Percentiles rank a stretch among this genome's conserved stretches.
phyloP scores from a whole-genome alignment of 92 coral and sea anemone genomes.

The Phymanthus crucifer region DNA sequence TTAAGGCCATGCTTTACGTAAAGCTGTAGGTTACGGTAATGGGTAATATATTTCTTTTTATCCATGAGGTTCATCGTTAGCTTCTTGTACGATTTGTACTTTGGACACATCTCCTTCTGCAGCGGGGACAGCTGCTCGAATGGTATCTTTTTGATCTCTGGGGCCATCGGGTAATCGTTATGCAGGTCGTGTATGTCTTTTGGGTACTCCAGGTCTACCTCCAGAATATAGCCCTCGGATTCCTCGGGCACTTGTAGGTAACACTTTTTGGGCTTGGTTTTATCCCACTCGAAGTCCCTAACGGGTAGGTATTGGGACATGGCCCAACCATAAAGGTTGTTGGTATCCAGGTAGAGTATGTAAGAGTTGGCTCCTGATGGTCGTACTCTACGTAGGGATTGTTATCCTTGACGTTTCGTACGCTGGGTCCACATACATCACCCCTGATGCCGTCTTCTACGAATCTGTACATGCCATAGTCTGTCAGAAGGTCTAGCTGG shows the following conservation, averaged over 20 bases:
- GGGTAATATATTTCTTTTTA: not conserved
- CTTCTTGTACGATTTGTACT: not conserved
- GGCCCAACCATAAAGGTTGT: too few relatives aligned
- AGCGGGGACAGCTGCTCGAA: too few relatives aligned
- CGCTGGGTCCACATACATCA: not conserved
- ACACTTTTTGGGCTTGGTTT: not conserved
- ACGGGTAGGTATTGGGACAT: not conserved
- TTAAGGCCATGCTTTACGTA: not conserved
- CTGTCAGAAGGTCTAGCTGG: not conserved
- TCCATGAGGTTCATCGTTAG: not conserved
- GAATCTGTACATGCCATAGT: too few relatives aligned
- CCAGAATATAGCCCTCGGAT: not conserved
- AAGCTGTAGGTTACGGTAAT: not conserved
- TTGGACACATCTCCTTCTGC: not conserved
- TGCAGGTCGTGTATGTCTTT: not conserved
- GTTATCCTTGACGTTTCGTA: not conserved
- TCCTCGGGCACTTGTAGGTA: not conserved
- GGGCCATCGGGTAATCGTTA: not conserved
- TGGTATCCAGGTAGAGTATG: too few relatives aligned
- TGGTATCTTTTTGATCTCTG: not conserved
- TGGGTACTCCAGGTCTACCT: too few relatives aligned
- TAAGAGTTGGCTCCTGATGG: too few relatives aligned
- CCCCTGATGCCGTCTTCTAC: not conserved
- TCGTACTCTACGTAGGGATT: too few relatives aligned
- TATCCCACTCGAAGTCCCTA: not conserved